Evolutionary conservation across 2,797 vertebrate genomes (phyloP).

Genomic region (Acipenser oxyrinchus): DNA sequence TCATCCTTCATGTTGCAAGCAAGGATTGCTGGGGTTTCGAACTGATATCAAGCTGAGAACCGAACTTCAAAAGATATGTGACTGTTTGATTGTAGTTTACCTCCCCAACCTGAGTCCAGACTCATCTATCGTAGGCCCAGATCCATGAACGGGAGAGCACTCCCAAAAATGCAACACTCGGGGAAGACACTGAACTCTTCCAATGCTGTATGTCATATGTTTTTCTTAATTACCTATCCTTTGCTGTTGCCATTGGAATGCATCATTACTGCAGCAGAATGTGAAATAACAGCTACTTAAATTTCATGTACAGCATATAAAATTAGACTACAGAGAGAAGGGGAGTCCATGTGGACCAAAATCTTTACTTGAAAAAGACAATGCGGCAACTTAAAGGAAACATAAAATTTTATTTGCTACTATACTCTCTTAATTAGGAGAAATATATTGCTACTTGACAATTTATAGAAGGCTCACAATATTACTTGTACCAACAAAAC

Average conservation of each 20-base stretch:
- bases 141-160: too few species aligned
- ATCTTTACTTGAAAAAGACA: not conserved
- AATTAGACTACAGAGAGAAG: too few species aligned
- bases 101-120: too few species aligned
- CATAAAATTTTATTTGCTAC: not conserved
- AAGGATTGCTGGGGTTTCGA: too few species aligned
- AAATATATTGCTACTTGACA: not conserved
- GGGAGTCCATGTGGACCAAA: not conserved
- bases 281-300: not conserved
- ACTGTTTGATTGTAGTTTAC: too few species aligned
- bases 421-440: not conserved
- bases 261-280: not conserved
- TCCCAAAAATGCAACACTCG: not conserved
- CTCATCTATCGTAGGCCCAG: too few species aligned
- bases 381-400: constrained; percentile 1
- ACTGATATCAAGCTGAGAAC: too few species aligned
- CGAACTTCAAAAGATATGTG: too few species aligned
- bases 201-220: not conserved
- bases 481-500: not conserved
- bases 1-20: too few species aligned
- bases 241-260: not conserved
- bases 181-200: not conserved
- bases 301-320: not conserved
- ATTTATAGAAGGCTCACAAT: not conserved
- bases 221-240: not conserved